phyloP scores from a whole-genome alignment of 23 tunicate genomes.

The Diplosoma virens region DNA sequence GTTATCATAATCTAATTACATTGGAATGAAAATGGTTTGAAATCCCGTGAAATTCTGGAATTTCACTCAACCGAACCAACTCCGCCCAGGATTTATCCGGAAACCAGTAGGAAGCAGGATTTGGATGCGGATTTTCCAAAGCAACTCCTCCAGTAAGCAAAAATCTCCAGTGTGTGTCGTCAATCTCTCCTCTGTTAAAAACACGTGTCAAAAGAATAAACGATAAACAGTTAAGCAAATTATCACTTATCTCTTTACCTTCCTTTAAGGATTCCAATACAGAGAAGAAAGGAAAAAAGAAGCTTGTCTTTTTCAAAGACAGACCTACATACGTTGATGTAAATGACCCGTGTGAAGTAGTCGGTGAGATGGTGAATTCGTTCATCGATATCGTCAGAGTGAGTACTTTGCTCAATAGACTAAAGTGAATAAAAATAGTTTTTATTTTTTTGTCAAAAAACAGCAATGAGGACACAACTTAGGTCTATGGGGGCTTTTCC shows the following conservation, averaged over 20 bases:
- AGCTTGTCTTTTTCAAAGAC: conserved; percentile 87
- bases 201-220: too few relatives aligned
- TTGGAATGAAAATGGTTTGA: conserved; percentile 57
- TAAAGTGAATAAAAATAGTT: too few relatives aligned
- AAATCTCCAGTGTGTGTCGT: conserved; percentile 74
- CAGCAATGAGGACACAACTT: too few relatives aligned
- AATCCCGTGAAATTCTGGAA: conserved; percentile 56
- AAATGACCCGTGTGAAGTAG: conserved; percentile 65
- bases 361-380: conserved; percentile 52
- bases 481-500: too few relatives aligned
- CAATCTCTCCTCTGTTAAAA: conserved; percentile 48
- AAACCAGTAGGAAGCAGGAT: conserved; percentile 76
- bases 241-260: too few relatives aligned
- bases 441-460: too few relatives aligned
- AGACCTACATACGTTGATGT: conserved; percentile 80
- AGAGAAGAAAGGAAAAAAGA: conserved; percentile 77
- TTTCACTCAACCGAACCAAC: conserved; percentile 69
- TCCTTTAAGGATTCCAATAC: conserved; percentile 79
- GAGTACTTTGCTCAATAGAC: conserved; percentile 74
- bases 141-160: conserved; percentile 88
- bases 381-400: conserved; percentile 42
- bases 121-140: conserved; percentile 76
- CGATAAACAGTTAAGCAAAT: too few relatives aligned
- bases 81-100: conserved; percentile 92
- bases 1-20: too few relatives aligned